A percentile compares a stretch with the other conserved stretches of the same genome.
Conservation (phyloP, 2,113 vertebrate species). For the Brachyistius frenatus region DNA sequence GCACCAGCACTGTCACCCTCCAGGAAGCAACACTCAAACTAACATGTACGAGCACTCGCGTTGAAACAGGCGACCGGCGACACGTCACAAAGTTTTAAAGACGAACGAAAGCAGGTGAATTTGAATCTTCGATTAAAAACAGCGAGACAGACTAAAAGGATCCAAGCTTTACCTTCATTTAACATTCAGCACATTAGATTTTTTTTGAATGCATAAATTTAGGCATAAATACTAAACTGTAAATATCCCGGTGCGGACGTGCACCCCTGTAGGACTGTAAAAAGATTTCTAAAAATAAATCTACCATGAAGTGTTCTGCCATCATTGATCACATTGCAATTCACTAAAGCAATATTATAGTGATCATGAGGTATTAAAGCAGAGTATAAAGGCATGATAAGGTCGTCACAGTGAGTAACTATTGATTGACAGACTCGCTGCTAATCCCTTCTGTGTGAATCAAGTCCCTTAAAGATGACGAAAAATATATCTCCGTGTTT, state of each 20-base stretch:
- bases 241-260: neutral
- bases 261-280: fast-evolving
- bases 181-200: no score
- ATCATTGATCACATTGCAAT: constrained; percentile 27
- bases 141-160: no score
- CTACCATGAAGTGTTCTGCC: neutral
- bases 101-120: no score
- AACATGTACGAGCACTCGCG: constrained; percentile 11
- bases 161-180: no score
- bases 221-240: neutral
- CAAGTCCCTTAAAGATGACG: neutral
- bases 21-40: constrained; percentile 2
- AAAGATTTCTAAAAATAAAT: neutral
- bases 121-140: no score
- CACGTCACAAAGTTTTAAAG: no score
- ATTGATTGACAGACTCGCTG: constrained; percentile 34
- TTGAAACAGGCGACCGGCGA: no score
- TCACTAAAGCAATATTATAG: constrained; percentile 23
- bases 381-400: constrained; percentile 9
- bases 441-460: neutral
- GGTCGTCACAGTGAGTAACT: constrained; percentile 9
- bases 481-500: neutral
- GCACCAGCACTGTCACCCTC: neutral
- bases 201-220: no score
- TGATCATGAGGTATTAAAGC: constrained; percentile 26